Conservation (phyloP, 2,113 vertebrate genomes). For the Leuciscus idus region DNA sequence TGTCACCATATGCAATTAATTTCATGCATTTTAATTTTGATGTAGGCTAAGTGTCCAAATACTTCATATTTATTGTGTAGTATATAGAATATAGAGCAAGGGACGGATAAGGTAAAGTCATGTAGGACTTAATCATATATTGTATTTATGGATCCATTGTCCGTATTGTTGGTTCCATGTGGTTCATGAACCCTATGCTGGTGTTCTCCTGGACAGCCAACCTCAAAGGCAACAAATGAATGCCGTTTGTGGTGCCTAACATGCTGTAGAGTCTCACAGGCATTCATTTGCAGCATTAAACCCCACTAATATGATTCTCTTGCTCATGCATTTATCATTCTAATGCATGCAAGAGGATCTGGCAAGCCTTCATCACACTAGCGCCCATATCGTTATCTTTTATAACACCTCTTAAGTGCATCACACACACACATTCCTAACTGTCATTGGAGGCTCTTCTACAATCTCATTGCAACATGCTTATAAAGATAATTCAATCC, state of each 20-base stretch:
- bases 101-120: not conserved
- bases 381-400: not conserved
- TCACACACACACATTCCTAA: slow-evolving; percentile 37
- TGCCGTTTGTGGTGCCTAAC: slow-evolving; percentile 23
- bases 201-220: slow-evolving; percentile 79
- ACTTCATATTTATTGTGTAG: not conserved
- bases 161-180: slow-evolving; percentile 56
- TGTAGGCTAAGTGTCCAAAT: not conserved
- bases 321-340: not conserved
- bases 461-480: slow-evolving; percentile 7
- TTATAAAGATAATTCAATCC: not conserved
- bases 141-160: slow-evolving; percentile 51
- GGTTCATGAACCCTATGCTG: slow-evolving; percentile 74
- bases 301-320: slow-evolving; percentile 12
- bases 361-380: not conserved
- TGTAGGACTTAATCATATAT: slow-evolving; percentile 38
- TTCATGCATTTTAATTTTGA: not conserved
- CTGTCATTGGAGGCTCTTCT: slow-evolving; percentile 9
- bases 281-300: slow-evolving; percentile 50
- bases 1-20: not conserved
- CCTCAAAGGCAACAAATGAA: slow-evolving; percentile 63
- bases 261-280: not conserved
- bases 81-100: too few relatives aligned
- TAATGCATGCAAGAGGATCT: slow-evolving; percentile 25
- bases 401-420: not conserved